phyloP scores from a whole-genome alignment of 2,888 invertebrate species.

The Endomychus coccineus region DNA sequence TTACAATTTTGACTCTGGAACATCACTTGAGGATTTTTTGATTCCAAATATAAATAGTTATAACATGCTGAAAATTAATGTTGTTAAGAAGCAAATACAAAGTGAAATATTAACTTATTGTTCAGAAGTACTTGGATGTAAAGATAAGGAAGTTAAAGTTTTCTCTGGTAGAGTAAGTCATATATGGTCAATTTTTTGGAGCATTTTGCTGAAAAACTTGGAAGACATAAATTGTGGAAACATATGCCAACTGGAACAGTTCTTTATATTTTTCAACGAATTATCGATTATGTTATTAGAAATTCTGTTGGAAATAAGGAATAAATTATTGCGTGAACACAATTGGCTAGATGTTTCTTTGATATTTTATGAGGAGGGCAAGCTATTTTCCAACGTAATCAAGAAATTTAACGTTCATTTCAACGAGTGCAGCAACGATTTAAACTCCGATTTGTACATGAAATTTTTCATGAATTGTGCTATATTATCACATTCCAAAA shows the following conservation, averaged over 20 bases:
- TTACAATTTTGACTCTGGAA: neutral
- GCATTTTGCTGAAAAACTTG: conserved; percentile 4
- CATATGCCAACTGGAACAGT: conserved; percentile 2
- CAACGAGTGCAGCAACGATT: conserved; percentile 13
- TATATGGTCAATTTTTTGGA: conserved; percentile 7
- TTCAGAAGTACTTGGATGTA: conserved; percentile 3
- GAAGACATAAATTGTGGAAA: conserved; percentile 3
- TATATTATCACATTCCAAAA: conserved; percentile 24
- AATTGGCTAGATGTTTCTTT: conserved; percentile 3
- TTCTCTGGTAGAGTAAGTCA: conserved; percentile 3
- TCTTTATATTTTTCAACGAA: conserved; percentile 11
- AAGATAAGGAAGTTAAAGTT: conserved; percentile 10
- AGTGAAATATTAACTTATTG: conserved; percentile 6
- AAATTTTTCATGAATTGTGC: conserved; percentile 25
- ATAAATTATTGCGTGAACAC: neutral
- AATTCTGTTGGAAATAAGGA: conserved; percentile 7
- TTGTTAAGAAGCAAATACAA: conserved; percentile 5
- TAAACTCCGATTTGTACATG: conserved; percentile 15
- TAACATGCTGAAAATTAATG: conserved; percentile 8
- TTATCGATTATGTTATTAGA: conserved; percentile 6
- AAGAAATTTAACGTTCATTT: conserved; percentile 22
- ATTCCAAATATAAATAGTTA: conserved; percentile 4
- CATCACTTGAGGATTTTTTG: conserved; percentile 9
- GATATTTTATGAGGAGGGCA: conserved; percentile 12
- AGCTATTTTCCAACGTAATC: conserved; percentile 18